Conservation (phyloP, 2,113 vertebrate genomes). For the Sander vitreus region DNA sequence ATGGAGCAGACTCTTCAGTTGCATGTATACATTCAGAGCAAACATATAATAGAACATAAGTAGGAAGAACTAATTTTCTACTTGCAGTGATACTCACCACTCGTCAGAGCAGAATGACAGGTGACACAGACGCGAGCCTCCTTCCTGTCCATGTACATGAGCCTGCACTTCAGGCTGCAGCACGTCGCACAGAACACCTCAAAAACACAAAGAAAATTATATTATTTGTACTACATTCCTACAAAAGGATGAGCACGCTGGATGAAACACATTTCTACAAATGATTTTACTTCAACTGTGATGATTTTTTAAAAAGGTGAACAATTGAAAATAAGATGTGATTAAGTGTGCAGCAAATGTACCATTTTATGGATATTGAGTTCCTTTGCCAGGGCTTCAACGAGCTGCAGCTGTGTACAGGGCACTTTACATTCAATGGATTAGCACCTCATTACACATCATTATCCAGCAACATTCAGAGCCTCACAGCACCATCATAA, state of each 20-base stretch:
- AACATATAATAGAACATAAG: neutral
- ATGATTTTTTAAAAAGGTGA: slow-evolving; percentile 2
- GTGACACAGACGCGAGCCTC: slow-evolving; percentile 97
- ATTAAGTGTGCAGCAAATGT: slow-evolving; percentile 37
- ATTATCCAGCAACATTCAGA: slow-evolving; percentile 50
- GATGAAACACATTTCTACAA: neutral
- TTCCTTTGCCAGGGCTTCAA: slow-evolving; percentile 14
- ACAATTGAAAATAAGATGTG: neutral
- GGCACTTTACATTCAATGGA: slow-evolving; percentile 35
- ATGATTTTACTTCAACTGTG: neutral
- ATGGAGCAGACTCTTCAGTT: neutral
- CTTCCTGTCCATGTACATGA: slow-evolving; percentile 96
- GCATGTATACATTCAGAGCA: neutral
- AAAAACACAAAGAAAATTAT: slow-evolving; percentile 16
- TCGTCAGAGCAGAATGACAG: slow-evolving; percentile 94
- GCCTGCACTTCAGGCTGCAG: slow-evolving; percentile 94
- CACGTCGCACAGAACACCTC: slow-evolving; percentile 97
- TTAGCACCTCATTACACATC: slow-evolving; percentile 48
- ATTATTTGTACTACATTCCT: neutral
- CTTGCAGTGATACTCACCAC: slow-evolving; percentile 85
- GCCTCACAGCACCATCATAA: slow-evolving; percentile 1
- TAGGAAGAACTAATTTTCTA: neutral
- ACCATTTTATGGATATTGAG: slow-evolving; percentile 45
- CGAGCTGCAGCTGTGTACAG: slow-evolving; percentile 16
- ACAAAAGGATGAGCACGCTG: neutral